phyloP scores from a whole-genome alignment of 2,113 vertebrate genomes.

The Sturnira hondurensis region DNA sequence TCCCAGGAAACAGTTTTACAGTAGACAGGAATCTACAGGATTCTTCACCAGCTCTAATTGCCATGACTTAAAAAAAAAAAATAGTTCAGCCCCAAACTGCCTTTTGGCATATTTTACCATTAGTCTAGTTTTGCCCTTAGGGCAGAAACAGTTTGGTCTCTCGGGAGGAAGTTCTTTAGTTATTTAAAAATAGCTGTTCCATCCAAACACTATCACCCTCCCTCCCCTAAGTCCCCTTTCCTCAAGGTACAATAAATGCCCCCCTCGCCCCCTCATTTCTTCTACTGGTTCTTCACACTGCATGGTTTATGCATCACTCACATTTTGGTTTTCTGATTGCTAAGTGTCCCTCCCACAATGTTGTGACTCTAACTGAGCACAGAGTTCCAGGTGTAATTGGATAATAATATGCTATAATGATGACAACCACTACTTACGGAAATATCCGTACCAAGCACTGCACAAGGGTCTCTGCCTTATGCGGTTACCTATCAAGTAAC shows the following conservation, averaged over 20 bases:
- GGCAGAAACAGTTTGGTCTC: neutral
- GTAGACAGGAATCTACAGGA: neutral
- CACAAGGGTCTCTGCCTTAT: neutral
- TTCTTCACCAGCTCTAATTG: neutral
- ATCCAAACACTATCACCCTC: neutral
- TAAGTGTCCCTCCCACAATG: neutral
- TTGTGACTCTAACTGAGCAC: neutral
- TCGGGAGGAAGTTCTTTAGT: neutral
- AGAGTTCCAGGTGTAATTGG: neutral
- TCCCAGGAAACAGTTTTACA: neutral
- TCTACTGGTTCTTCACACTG: neutral
- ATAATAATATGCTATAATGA: neutral
- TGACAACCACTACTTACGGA: neutral
- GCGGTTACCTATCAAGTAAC: neutral
- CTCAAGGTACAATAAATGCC: neutral
- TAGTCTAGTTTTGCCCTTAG: neutral
- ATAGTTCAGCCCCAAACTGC: neutral
- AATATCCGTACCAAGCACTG: neutral
- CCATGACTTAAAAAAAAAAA: neutral
- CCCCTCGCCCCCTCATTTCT: neutral
- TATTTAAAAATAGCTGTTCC: neutral
- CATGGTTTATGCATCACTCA: neutral
- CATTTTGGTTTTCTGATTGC: neutral
- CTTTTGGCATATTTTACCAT: constrained; percentile 24
- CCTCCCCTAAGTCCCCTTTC: neutral